A percentile compares a stretch with the other conserved stretches of the same genome.
Conservation (phyloP, 2,113 vertebrate species). For the Atlantisia rogersi region DNA sequence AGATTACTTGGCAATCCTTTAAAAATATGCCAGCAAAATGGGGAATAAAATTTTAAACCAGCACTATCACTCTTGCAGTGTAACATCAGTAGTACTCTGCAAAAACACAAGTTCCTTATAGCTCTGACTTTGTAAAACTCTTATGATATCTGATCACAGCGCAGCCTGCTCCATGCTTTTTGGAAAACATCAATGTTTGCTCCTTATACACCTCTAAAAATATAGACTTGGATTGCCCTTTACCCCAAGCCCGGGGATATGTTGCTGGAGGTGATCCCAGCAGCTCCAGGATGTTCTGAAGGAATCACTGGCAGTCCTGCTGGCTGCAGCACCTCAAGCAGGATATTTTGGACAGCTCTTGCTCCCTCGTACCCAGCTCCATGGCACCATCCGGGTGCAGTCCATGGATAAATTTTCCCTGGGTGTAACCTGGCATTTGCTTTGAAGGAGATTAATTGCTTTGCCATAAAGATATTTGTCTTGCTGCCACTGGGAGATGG, state of each 20-base stretch:
- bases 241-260: background rate
- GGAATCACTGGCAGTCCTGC: accelerated
- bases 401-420: background rate
- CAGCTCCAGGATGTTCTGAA: accelerated
- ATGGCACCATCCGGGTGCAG: background rate
- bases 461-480: background rate
- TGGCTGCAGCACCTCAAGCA: background rate
- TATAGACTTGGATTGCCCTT: background rate
- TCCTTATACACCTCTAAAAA: background rate
- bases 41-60: slow-evolving; percentile 26
- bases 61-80: background rate
- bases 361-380: background rate
- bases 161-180: background rate
- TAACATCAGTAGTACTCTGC: background rate
- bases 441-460: background rate
- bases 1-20: slow-evolving; percentile 28
- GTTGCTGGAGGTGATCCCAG: background rate
- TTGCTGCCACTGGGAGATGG: background rate
- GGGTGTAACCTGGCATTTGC: background rate
- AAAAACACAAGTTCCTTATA: background rate
- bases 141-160: accelerated
- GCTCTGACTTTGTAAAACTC: background rate
- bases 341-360: background rate
- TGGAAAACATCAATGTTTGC: background rate
- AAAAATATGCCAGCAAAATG: slow-evolving; percentile 29